Evolutionary conservation across 2,113 vertebrate species (phyloP).

Genomic region (Thamnaconus septentrionalis): DNA sequence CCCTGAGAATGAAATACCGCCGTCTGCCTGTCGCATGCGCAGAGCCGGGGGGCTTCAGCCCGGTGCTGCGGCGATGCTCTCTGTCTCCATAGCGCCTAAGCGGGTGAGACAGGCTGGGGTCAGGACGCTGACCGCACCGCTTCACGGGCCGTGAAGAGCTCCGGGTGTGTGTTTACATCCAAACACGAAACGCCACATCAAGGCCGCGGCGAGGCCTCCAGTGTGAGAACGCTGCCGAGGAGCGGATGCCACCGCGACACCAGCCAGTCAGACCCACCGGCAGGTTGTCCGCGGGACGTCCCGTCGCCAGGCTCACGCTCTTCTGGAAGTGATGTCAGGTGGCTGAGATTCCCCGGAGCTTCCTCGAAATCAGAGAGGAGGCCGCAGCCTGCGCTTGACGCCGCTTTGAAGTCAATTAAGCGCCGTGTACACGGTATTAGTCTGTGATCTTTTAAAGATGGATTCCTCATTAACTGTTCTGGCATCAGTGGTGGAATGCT

Average conservation of each 20-base stretch:
- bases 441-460: not conserved
- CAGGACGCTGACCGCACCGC: slow-evolving; percentile 13
- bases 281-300: slow-evolving; percentile 10
- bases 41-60: slow-evolving; percentile 53
- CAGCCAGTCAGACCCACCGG: not conserved
- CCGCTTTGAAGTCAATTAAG: slow-evolving; percentile 30
- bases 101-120: slow-evolving; percentile 31
- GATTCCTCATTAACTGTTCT: not conserved
- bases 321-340: slow-evolving; percentile 47
- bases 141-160: not conserved
- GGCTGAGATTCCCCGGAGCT: slow-evolving; percentile 17
- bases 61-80: slow-evolving; percentile 29
- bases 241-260: slow-evolving; percentile 2
- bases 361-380: not conserved
- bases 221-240: slow-evolving; percentile 4
- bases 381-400: slow-evolving; percentile 1
- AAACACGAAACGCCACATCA: not conserved
- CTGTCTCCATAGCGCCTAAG: slow-evolving; percentile 9
- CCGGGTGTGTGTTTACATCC: slow-evolving; percentile 5
- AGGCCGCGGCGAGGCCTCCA: not conserved
- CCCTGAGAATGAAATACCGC: slow-evolving; percentile 61
- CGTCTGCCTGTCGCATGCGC: slow-evolving; percentile 57
- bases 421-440: not conserved
- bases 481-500: no score
- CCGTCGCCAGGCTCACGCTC: slow-evolving; percentile 27